phyloP scores from a whole-genome alignment of 2,888 invertebrate species.

The Brassicogethes aeneus region DNA sequence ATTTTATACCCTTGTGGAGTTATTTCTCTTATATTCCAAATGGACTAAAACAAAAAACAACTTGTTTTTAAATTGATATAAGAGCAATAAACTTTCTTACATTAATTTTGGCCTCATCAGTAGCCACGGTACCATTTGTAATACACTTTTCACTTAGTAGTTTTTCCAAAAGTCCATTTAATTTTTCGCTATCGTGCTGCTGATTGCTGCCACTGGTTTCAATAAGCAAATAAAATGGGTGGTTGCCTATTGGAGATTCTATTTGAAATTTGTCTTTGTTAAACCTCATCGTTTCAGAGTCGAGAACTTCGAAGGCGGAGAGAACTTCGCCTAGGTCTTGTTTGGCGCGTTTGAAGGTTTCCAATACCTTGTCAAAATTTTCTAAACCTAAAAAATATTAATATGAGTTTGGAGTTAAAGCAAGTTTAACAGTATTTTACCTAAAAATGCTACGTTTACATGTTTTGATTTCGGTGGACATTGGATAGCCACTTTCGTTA shows the following conservation, averaged over 20 bases:
- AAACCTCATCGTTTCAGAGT: slow-evolving; percentile 58
- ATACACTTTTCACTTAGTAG: slow-evolving; percentile 63
- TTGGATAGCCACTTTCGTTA: slow-evolving; percentile 85
- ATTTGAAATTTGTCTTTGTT: slow-evolving; percentile 52
- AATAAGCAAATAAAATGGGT: slow-evolving; percentile 74
- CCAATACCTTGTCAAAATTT: slow-evolving; percentile 67
- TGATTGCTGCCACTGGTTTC: slow-evolving; percentile 81
- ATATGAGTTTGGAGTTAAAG: too few relatives aligned
- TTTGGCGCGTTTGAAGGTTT: slow-evolving; percentile 67
- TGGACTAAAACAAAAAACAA: slow-evolving; percentile 42
- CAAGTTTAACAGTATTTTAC: too few relatives aligned
- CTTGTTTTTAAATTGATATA: not conserved
- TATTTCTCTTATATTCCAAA: slow-evolving; percentile 82
- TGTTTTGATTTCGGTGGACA: slow-evolving; percentile 76
- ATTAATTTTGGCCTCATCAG: slow-evolving; percentile 68
- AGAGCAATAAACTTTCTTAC: slow-evolving; percentile 41
- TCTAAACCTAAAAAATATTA: slow-evolving; percentile 50
- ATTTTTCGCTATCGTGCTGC: slow-evolving; percentile 77
- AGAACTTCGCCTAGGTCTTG: slow-evolving; percentile 75
- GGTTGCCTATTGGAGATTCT: slow-evolving; percentile 53
- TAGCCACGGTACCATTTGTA: slow-evolving; percentile 72
- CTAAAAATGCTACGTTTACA: slow-evolving; percentile 76
- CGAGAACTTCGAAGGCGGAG: slow-evolving; percentile 93
- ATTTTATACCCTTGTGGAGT: slow-evolving; percentile 63
- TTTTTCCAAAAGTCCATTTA: slow-evolving; percentile 64